Conservation (phyloP, 2,113 vertebrate species). For the Mirza zaza region DNA sequence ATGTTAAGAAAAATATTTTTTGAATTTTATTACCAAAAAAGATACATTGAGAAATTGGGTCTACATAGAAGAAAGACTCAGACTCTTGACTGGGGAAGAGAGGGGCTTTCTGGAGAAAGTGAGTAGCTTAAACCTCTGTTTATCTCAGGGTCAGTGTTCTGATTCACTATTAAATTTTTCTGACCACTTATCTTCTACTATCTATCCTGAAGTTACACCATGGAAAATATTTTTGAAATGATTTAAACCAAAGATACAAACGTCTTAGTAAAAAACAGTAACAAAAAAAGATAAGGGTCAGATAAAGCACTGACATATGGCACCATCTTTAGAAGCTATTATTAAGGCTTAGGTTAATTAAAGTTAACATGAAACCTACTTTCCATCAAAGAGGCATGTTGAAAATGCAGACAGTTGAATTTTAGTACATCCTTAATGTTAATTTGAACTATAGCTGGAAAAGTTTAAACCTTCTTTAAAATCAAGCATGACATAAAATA, state of each 20-base stretch:
- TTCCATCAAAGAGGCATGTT: background rate
- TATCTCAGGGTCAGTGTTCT: background rate
- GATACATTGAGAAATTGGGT: background rate
- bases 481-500: background rate
- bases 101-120: background rate
- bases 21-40: background rate
- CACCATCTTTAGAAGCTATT: background rate
- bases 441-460: background rate
- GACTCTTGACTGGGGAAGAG: background rate
- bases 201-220: background rate
- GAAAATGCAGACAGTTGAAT: background rate
- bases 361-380: background rate
- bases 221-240: background rate
- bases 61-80: background rate
- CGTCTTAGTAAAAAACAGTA: background rate
- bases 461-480: conserved; percentile 33
- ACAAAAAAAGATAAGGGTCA: background rate
- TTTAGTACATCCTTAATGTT: background rate
- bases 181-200: background rate
- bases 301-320: background rate
- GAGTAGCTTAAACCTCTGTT: background rate
- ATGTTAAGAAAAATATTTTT: background rate
- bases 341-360: background rate
- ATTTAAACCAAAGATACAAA: conserved; percentile 13
- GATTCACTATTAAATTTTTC: conserved; percentile 14